Percentiles rank a stretch among this genome's conserved stretches.
Evolutionary conservation across 2,888 invertebrate species (phyloP).

Genomic region (Zygogramma bicolorata): DNA sequence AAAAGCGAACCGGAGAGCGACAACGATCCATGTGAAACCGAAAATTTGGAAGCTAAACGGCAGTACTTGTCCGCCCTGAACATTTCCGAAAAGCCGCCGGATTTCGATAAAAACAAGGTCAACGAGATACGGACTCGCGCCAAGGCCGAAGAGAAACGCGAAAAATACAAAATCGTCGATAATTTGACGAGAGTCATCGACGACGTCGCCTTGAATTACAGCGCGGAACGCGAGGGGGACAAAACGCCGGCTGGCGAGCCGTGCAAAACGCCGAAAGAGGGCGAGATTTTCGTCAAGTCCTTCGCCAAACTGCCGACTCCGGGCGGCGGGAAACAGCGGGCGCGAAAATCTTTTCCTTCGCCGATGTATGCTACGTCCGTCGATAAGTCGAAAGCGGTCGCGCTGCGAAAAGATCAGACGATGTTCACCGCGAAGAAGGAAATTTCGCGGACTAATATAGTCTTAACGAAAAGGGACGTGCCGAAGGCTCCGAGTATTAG

Average conservation of each 20-base stretch:
- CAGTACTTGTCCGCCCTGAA: slow-evolving; percentile 62
- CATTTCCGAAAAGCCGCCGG: slow-evolving; percentile 58
- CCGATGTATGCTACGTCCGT: slow-evolving; percentile 44
- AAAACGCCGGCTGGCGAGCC: slow-evolving; percentile 34
- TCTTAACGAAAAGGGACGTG: background rate
- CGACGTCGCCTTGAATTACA: slow-evolving; percentile 50
- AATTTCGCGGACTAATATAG: background rate
- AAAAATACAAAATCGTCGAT: slow-evolving; percentile 43
- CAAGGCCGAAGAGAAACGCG: slow-evolving; percentile 59
- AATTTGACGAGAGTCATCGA: slow-evolving; percentile 51
- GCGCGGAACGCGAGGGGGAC: slow-evolving; percentile 35
- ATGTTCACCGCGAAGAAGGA: background rate
- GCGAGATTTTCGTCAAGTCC: slow-evolving; percentile 60
- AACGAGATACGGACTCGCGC: slow-evolving; percentile 59
- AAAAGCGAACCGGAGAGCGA: slow-evolving; percentile 62
- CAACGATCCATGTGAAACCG: slow-evolving; percentile 49
- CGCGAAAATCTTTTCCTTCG: slow-evolving; percentile 61
- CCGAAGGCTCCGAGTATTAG: background rate
- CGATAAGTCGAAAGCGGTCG: background rate
- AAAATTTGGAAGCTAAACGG: slow-evolving; percentile 33
- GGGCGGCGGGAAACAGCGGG: slow-evolving; percentile 54
- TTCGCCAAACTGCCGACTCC: slow-evolving; percentile 55
- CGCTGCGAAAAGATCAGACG: slow-evolving; percentile 15
- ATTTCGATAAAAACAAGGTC: slow-evolving; percentile 45
- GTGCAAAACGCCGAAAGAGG: slow-evolving; percentile 39